Percentiles rank a stretch among this genome's conserved stretches.
phyloP scores from a whole-genome alignment of 2,888 invertebrate genomes.

The Athetis lepigone region DNA sequence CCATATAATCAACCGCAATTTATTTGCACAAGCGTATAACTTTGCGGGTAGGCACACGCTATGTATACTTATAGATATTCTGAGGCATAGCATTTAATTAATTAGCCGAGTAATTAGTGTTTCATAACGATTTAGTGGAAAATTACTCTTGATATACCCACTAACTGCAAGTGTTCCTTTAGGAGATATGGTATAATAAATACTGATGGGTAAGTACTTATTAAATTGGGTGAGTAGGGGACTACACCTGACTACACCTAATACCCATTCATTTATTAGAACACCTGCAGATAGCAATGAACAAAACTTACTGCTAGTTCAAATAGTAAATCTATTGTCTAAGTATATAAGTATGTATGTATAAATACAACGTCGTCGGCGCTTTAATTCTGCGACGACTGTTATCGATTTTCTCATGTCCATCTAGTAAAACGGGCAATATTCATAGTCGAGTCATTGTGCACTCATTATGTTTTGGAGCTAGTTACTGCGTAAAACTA shows the following conservation, averaged over 20 bases:
- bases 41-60: not conserved
- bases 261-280: not conserved
- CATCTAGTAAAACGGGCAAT: slow-evolving; percentile 71
- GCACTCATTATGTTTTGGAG: too few relatives aligned
- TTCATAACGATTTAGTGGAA: slow-evolving; percentile 2
- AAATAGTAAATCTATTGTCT: not conserved
- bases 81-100: not conserved
- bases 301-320: slow-evolving; percentile 6
- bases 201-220: too few relatives aligned
- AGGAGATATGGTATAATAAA: too few relatives aligned
- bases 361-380: slow-evolving; percentile 60
- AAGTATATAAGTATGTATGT: slow-evolving; percentile 35
- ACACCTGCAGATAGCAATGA: slow-evolving; percentile 7
- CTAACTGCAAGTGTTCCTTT: not conserved
- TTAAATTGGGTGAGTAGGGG: not conserved
- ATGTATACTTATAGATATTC: too few relatives aligned
- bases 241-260: too few relatives aligned
- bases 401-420: slow-evolving; percentile 82
- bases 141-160: not conserved
- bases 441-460: slow-evolving; percentile 75
- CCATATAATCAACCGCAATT: not conserved
- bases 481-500: too few relatives aligned
- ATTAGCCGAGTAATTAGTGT: not conserved
- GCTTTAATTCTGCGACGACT: slow-evolving; percentile 73
- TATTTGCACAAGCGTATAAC: too few relatives aligned